A percentile compares a stretch with the other conserved stretches of the same genome.
Conservation (phyloP, 2,113 vertebrate genomes). For the Epinephelus moara region DNA sequence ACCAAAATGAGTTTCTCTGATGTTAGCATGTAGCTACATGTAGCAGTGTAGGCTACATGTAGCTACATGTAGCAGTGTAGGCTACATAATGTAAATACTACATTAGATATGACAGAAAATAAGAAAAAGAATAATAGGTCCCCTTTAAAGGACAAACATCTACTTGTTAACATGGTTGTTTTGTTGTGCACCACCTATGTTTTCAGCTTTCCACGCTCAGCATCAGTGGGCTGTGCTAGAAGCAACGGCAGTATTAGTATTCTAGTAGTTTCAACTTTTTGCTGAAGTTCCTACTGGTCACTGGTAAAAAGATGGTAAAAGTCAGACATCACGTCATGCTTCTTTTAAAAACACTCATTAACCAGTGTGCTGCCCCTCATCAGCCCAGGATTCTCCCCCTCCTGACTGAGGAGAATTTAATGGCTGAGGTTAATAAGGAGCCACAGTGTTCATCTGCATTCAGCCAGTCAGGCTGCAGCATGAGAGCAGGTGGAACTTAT, state of each 20-base stretch:
- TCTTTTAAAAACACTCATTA: conserved; percentile 12
- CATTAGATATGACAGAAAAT: no score
- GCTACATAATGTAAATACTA: no score
- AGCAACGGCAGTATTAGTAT: no score
- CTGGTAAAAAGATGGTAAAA: background rate
- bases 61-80: no score
- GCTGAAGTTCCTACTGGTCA: background rate
- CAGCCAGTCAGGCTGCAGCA: conserved; percentile 1
- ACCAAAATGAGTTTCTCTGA: no score
- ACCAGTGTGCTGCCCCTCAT: background rate
- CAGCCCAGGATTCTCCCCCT: background rate
- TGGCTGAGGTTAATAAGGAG: conserved; percentile 18
- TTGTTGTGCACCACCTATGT: no score
- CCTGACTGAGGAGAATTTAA: background rate
- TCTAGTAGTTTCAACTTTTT: background rate
- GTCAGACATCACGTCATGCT: background rate
- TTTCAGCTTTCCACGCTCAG: background rate
- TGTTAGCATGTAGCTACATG: no score
- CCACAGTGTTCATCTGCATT: conserved; percentile 2
- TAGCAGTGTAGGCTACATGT: no score
- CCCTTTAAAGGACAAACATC: no score
- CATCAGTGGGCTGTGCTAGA: background rate
- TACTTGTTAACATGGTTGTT: no score
- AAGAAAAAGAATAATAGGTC: no score
- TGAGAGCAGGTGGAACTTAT: conserved; percentile 16